Evolutionary conservation across 2,113 vertebrate genomes (phyloP).

Genomic region (Sclerurus mexicanus): DNA sequence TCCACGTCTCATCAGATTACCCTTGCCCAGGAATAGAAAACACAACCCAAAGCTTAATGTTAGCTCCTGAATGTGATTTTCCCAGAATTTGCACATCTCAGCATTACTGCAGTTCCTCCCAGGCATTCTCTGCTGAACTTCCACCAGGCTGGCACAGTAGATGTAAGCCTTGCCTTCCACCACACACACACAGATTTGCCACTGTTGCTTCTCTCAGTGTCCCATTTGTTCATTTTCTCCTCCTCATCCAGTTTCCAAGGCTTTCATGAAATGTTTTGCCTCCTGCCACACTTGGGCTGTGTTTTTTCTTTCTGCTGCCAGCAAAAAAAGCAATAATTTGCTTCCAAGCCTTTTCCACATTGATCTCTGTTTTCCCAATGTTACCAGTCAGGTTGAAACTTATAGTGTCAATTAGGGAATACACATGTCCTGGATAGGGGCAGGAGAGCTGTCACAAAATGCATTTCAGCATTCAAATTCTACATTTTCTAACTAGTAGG

Average conservation of each 20-base stretch:
- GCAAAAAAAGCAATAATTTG: background rate
- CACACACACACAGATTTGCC: background rate
- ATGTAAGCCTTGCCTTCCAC: background rate
- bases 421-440: background rate
- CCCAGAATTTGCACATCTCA: background rate
- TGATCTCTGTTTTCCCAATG: background rate
- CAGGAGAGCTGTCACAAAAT: background rate
- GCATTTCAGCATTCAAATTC: background rate
- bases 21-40: background rate
- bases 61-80: background rate
- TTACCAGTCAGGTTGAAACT: background rate
- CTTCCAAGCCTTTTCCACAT: background rate
- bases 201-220: background rate
- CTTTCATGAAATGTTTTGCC: background rate
- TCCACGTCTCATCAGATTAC: background rate
- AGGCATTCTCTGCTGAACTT: background rate
- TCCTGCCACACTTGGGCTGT: background rate
- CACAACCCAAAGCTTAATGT: background rate
- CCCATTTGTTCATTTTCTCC: background rate
- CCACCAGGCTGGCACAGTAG: fast-evolving
- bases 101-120: background rate
- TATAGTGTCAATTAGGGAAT: background rate
- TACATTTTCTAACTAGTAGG: background rate
- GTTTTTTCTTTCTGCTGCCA: background rate
- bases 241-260: fast-evolving